phyloP scores from a whole-genome alignment of 30 jellyfish, hydroid and myxozoan species.

The Turritopsis dohrnii region DNA sequence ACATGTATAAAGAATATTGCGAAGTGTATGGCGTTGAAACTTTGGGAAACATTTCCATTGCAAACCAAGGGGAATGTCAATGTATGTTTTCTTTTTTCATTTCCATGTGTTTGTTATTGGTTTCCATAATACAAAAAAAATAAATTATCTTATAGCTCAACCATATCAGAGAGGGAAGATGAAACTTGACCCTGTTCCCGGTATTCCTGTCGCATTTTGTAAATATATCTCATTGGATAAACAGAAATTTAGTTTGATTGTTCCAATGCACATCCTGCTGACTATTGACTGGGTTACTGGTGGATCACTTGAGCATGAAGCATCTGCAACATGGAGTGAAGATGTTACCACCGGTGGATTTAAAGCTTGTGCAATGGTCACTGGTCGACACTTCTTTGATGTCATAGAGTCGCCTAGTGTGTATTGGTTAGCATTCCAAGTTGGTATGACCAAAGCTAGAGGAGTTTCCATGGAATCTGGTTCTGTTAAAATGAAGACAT shows the following conservation, averaged over 20 bases:
- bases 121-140: neutral
- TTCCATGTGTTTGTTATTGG: neutral
- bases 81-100: conserved; percentile 2
- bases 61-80: conserved; percentile 19
- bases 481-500: neutral
- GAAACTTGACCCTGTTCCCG: conserved; percentile 10
- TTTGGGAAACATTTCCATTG: neutral
- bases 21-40: neutral
- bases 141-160: neutral
- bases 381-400: conserved; percentile 9
- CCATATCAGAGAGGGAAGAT: conserved; percentile 9
- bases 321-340: conserved; percentile 30
- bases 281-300: neutral
- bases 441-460: neutral
- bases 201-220: conserved; percentile 15
- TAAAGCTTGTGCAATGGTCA: conserved; percentile 11
- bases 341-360: conserved; percentile 17
- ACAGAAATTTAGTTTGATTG: neutral
- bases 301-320: neutral
- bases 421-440: conserved; percentile 9
- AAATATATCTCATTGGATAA: conserved; percentile 11
- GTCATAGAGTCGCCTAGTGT: neutral
- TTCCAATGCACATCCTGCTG: neutral
- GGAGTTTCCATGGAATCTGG: neutral
- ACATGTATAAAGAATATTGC: conserved; percentile 12